These are phyloP conservation scores for Mesembrinibis cayennensis DNA, from an alignment of 2,113 vertebrate species.

Conservation along the genomic window DNA sequence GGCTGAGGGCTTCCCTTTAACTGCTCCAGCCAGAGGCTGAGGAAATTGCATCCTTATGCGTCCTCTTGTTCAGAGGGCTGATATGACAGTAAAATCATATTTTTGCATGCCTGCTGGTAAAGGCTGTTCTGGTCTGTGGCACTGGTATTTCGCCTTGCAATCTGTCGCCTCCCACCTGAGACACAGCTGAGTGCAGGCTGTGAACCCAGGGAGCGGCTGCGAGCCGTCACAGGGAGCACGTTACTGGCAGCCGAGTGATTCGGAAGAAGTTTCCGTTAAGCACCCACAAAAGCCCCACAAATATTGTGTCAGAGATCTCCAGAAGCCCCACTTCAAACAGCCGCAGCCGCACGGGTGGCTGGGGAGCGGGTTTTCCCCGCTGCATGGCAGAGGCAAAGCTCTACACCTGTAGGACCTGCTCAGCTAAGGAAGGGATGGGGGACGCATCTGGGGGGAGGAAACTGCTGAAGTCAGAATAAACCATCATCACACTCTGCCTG, in stretches of 20 bases:
- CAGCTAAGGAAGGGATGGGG: not conserved
- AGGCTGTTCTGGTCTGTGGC: not conserved
- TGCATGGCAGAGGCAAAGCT: not conserved
- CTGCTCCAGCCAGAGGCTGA: not conserved
- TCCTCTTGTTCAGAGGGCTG: not conserved
- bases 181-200: not conserved
- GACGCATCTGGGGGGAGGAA: not conserved
- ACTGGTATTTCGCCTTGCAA: not conserved
- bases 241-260: fast-evolving
- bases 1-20: not conserved
- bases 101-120: not conserved
- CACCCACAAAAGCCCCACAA: not conserved
- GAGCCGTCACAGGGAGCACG: fast-evolving
- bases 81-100: not conserved
- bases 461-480: not conserved
- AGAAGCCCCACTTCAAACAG: not conserved
- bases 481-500: not conserved
- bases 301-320: not conserved
- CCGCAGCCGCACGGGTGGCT: not conserved
- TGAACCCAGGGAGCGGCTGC: not conserved
- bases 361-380: not conserved
- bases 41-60: not conserved
- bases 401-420: not conserved
- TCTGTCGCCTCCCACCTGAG: not conserved
- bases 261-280: not conserved